A percentile compares a stretch with the other conserved stretches of the same genome.
phyloP scores from a whole-genome alignment of 2,888 invertebrate genomes.

The Nineta flava region DNA sequence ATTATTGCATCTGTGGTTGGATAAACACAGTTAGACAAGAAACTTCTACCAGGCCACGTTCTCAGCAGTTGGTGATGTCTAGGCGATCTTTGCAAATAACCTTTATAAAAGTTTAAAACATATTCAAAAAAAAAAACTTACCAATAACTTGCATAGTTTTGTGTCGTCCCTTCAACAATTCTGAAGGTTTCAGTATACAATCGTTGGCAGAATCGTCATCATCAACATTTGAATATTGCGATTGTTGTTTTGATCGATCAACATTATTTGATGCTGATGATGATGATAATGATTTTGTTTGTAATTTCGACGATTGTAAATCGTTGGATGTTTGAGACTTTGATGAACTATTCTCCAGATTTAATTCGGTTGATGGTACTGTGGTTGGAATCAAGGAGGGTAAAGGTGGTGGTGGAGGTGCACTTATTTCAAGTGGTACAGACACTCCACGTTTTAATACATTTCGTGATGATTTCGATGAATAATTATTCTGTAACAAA shows the following conservation, averaged over 20 bases:
- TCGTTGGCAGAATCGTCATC: constrained; percentile 32
- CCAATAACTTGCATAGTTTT: constrained; percentile 38
- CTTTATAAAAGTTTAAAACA: too few relatives aligned
- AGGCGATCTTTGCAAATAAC: too few relatives aligned
- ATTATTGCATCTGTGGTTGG: too few relatives aligned
- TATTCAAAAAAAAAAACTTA: too few relatives aligned
- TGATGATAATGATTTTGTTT: too few relatives aligned
- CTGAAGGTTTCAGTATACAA: constrained; percentile 46
- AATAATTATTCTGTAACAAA: not conserved
- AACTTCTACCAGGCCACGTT: too few relatives aligned
- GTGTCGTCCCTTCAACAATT: constrained; percentile 40
- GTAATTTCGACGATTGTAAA: constrained; percentile 18
- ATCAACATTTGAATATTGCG: not conserved
- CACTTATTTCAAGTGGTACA: constrained; percentile 32
- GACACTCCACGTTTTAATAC: constrained; percentile 39
- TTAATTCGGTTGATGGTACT: not conserved
- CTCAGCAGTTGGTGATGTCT: too few relatives aligned
- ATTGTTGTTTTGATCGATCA: not conserved
- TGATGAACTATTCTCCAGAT: too few relatives aligned
- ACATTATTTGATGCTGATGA: not conserved
- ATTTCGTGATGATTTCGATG: constrained; percentile 14
- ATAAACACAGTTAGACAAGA: too few relatives aligned
- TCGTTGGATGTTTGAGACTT: constrained; percentile 15
- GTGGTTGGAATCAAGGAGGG: constrained; percentile 28
- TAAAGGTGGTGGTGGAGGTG: constrained; percentile 55